A percentile compares a stretch with the other conserved stretches of the same genome.
These are phyloP conservation scores for Therioaphis trifolii DNA, from an alignment of 2,888 invertebrate genomes.

Conservation along the genomic window DNA sequence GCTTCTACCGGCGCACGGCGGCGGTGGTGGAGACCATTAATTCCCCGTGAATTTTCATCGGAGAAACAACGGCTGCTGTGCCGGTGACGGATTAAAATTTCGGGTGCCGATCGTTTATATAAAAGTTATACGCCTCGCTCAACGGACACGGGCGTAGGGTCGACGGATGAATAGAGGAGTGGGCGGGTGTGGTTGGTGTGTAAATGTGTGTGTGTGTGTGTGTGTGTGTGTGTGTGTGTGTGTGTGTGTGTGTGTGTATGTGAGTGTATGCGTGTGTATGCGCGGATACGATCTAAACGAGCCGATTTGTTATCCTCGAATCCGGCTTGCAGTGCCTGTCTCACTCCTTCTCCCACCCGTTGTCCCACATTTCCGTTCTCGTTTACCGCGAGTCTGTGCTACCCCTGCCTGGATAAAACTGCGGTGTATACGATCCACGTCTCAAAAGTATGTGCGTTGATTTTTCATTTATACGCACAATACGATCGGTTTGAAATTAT, in stretches of 20 bases:
- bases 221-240: no score
- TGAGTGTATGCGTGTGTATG: neutral
- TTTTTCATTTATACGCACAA: no score
- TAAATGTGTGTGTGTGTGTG: no score
- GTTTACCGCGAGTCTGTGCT: no score
- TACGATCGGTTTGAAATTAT: no score
- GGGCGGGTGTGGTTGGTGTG: neutral
- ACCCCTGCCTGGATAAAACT: no score
- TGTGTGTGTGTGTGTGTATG: no score
- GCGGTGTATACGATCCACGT: no score
- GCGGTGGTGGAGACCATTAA: constrained; percentile 17
- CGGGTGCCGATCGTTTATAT: constrained; percentile 44
- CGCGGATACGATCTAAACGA: constrained; percentile 13
- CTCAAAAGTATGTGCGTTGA: no score
- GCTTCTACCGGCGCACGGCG: neutral
- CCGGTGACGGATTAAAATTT: constrained; percentile 58
- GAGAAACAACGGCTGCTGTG: constrained; percentile 25
- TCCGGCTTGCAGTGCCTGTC: neutral
- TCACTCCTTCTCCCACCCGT: neutral
- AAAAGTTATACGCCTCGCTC: constrained; percentile 21
- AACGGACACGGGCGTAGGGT: neutral
- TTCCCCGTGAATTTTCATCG: constrained; percentile 49
- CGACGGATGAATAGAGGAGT: no score
- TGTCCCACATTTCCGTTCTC: neutral
- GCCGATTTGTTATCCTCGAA: constrained; percentile 35